Percentiles rank a stretch among this genome's conserved stretches.
Evolutionary conservation across 2,797 vertebrate genomes (phyloP).

Genomic region (Octomys mimax): DNA sequence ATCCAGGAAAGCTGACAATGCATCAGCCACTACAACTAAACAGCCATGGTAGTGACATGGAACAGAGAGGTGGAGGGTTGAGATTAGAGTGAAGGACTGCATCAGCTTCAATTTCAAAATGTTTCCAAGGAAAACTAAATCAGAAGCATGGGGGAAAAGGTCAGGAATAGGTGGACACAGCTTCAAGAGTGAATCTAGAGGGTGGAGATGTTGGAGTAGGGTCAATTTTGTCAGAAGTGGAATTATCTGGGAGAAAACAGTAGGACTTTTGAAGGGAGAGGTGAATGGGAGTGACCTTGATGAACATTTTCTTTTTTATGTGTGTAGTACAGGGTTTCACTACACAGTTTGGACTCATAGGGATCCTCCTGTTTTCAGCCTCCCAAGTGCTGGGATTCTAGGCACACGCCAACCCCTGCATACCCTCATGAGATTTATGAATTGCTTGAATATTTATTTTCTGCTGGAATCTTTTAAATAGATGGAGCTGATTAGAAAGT

Average conservation of each 20-base stretch:
- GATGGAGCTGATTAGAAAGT: not conserved
- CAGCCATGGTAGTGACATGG: not conserved
- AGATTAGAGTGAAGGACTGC: too few species aligned
- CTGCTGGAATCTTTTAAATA: not conserved
- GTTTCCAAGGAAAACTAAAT: not conserved
- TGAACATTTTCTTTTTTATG: too few species aligned
- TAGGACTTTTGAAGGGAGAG: not conserved
- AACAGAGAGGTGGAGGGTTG: not conserved
- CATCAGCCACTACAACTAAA: too few species aligned
- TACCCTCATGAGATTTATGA: too few species aligned
- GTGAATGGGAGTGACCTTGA: not conserved
- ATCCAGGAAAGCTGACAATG: too few species aligned
- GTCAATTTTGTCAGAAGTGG: not conserved
- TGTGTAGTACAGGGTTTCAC: too few species aligned
- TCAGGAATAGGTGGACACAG: not conserved
- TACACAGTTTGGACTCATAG: too few species aligned
- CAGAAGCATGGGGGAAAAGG: not conserved
- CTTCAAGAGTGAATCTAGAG: not conserved
- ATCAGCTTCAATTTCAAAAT: not conserved
- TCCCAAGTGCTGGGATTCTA: too few species aligned
- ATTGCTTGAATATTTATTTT: too few species aligned
- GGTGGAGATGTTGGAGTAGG: too few species aligned
- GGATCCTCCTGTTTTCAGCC: too few species aligned
- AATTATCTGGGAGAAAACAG: not conserved
- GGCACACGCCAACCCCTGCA: too few species aligned